Evolutionary conservation across 2,888 invertebrate species (phyloP), one percentile per base, ranked within the genome.

Genomic region (Heliconius charithonia): DNA sequence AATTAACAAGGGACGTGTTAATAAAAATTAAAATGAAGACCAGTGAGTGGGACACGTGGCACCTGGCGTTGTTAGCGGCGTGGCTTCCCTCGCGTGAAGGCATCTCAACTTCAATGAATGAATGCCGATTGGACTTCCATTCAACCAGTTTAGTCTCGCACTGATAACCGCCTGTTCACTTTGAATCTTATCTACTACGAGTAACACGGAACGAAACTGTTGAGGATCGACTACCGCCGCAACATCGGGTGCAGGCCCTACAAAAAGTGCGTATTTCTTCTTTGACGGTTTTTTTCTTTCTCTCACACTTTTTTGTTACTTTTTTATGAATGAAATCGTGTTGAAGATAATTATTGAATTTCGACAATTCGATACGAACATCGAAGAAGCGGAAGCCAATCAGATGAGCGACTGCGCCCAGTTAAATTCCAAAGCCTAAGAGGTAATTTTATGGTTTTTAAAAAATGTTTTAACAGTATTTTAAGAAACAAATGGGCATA

Each of bases 311-410:
- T 95, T 95, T 95, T 95, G 89, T 87, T 81, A 85, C 85, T 90
- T 94, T 93, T 93, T 92, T 92, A 82, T 94, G 93, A 94, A 94
- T 94, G 94, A 93, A 94, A 93, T 95, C 94, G 94, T 95, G 94
- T 94, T 92, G 91, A 91, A 90, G 93, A 93, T 95, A 94, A 95
- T 95, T 94, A 95, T 94, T 94, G 91, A 95, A 94, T 94, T 94
- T 94, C 91, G 89, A 91, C 92, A 92, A 95, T 95, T 95, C 94
- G 95, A 91, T 92, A 93, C 95, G 95, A 95, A 93, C 93, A 95
- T 95, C 93, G 94, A 93, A 92, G 92, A 90, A 92, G 93, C 93
- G 95, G 94, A 94, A 94, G 94, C 93, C 90, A 83, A 89, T 91
- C 90, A 89, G 91, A 91, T 91, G 91, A 90, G 89, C 90, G 92